Evolutionary conservation across 1,140 invertebrate species (phyloP).

Genomic region (Elymnias hypermnestra): DNA sequence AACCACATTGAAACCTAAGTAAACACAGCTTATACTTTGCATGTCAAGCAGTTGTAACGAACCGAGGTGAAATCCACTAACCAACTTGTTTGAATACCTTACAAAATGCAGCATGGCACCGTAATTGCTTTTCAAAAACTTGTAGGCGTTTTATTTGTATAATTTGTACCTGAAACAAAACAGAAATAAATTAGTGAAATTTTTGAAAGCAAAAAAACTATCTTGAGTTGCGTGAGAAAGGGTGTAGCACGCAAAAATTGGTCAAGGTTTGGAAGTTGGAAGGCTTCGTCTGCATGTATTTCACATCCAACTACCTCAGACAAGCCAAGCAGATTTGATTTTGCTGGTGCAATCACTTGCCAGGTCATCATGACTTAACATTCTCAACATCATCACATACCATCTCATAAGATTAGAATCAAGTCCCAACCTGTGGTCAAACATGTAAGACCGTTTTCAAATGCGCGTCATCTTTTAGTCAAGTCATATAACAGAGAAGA

Average conservation of each 20-base stretch:
- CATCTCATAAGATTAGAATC: too few relatives aligned
- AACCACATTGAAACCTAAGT: slow-evolving; percentile 4
- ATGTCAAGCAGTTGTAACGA: slow-evolving; percentile 11
- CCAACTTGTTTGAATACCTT: slow-evolving; percentile 6
- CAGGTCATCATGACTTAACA: too few relatives aligned
- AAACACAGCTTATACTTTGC: slow-evolving; percentile 14
- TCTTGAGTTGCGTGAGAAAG: too few relatives aligned
- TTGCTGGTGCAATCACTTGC: too few relatives aligned
- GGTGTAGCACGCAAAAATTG: too few relatives aligned
- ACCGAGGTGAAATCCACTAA: neutral
- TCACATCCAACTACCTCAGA: too few relatives aligned
- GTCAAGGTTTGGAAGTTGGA: too few relatives aligned
- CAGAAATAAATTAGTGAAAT: neutral
- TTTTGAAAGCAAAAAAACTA: neutral
- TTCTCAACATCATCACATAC: too few relatives aligned
- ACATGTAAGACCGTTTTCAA: neutral
- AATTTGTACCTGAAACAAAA: slow-evolving; percentile 12
- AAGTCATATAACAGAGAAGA: too few relatives aligned
- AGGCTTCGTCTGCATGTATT: too few relatives aligned
- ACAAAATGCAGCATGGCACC: neutral
- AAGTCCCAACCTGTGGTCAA: neutral
- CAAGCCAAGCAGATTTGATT: too few relatives aligned
- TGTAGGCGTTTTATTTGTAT: neutral
- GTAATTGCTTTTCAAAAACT: slow-evolving; percentile 11
- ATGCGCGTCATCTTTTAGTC: too few relatives aligned